These are phyloP conservation scores for Lindbergichthys nudifrons DNA, from an alignment of 2,797 vertebrate species.

Conservation along the genomic window DNA sequence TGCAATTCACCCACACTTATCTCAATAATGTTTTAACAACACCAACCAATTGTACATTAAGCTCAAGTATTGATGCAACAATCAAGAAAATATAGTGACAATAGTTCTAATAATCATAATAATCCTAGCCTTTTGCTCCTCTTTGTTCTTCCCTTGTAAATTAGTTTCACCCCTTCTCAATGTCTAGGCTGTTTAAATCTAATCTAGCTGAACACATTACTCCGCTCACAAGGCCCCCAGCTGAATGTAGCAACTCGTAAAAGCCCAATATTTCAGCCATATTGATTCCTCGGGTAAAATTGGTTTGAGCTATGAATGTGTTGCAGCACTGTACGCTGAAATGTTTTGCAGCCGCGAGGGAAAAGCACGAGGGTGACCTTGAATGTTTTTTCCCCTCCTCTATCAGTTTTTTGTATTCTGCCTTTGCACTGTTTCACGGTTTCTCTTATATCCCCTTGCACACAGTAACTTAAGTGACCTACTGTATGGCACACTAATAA, in stretches of 20 bases:
- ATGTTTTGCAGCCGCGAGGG: slow-evolving; percentile 75
- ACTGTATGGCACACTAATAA: slow-evolving; percentile 28
- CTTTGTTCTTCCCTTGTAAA: slow-evolving; percentile 62
- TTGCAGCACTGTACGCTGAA: slow-evolving; percentile 72
- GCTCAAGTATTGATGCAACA: slow-evolving; percentile 25
- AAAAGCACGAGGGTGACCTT: slow-evolving; percentile 79
- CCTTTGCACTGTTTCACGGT: slow-evolving; percentile 51
- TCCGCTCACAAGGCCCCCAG: slow-evolving; percentile 76
- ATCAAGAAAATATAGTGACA: slow-evolving; percentile 42
- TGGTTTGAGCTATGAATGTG: slow-evolving; percentile 83
- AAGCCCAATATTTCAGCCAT: slow-evolving; percentile 85
- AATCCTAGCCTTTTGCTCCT: slow-evolving; percentile 39
- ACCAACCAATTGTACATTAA: slow-evolving; percentile 13
- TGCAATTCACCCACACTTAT: slow-evolving; percentile 1
- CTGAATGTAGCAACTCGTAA: slow-evolving; percentile 85
- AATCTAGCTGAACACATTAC: slow-evolving; percentile 82
- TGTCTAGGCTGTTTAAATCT: slow-evolving; percentile 79
- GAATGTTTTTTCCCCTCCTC: slow-evolving; percentile 63
- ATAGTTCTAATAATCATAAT: slow-evolving; percentile 43
- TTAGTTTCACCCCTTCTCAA: slow-evolving; percentile 64
- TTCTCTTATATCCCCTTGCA: slow-evolving; percentile 47
- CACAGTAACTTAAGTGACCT: slow-evolving; percentile 51
- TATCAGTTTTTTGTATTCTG: slow-evolving; percentile 62
- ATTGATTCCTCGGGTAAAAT: slow-evolving; percentile 87
- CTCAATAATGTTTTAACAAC: slow-evolving; percentile 32